A percentile compares a stretch with the other conserved stretches of the same genome.
Conservation (phyloP, 2,113 vertebrate species). For the Odocoileus virginianus region DNA sequence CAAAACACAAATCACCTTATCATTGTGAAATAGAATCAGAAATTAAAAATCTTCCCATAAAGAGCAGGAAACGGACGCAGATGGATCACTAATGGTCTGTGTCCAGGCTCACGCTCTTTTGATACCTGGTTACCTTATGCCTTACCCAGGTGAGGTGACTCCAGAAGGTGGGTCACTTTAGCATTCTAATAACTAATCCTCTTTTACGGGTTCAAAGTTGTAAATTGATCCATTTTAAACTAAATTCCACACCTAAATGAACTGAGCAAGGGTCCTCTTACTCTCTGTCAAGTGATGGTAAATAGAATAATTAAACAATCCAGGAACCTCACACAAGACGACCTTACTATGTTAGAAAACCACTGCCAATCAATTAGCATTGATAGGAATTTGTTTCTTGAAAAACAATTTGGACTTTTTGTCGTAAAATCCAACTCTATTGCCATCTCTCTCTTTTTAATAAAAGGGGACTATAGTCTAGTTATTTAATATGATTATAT, state of each 20-base stretch:
- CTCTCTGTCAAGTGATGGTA: neutral
- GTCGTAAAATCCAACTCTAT: neutral
- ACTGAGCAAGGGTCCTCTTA: neutral
- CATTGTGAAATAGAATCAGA: neutral
- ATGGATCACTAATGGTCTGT: neutral
- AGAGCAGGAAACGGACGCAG: neutral
- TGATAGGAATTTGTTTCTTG: neutral
- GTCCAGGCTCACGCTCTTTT: neutral
- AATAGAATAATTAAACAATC: neutral
- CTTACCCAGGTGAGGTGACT: neutral
- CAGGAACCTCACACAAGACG: neutral
- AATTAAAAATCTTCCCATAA: neutral
- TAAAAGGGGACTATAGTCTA: neutral
- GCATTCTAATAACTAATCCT: neutral
- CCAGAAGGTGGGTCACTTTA: neutral
- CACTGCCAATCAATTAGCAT: neutral
- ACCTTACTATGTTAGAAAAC: neutral
- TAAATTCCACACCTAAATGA: neutral
- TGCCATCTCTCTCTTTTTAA: neutral
- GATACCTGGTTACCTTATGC: neutral
- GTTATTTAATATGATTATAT: neutral
- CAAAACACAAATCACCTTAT: neutral
- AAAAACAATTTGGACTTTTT: neutral
- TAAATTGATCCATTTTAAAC: neutral
- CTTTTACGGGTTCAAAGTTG: neutral